phyloP scores from a whole-genome alignment of 1,140 invertebrate genomes.

The Mizuhopecten yessoensis region DNA sequence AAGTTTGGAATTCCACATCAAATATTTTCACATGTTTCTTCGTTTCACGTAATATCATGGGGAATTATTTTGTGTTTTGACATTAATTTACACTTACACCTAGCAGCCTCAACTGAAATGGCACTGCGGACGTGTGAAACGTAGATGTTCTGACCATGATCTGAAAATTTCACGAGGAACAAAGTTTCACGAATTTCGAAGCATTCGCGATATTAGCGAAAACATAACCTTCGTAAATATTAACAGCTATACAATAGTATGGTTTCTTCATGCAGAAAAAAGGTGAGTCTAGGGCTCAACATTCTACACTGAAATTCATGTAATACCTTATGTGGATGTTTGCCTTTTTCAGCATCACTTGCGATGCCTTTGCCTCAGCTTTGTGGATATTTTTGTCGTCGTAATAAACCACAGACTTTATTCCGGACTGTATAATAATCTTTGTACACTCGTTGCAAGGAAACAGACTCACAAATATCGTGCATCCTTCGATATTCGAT shows the following conservation, averaged over 20 bases:
- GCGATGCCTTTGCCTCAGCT: constrained; percentile 51
- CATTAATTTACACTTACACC: too few species aligned
- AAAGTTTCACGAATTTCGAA: too few species aligned
- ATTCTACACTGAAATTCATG: neutral
- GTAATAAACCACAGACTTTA: constrained; percentile 89
- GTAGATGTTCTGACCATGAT: too few species aligned
- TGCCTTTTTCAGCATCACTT: constrained; percentile 53
- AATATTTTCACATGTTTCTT: too few species aligned
- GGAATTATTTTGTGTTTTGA: too few species aligned
- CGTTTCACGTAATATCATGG: too few species aligned
- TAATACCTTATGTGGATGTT: constrained; percentile 50
- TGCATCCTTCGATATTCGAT: constrained; percentile 89
- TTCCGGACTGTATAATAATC: constrained; percentile 96
- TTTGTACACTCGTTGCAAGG: constrained; percentile 98
- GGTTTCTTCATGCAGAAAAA: neutral
- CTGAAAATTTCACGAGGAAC: too few species aligned
- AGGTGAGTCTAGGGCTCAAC: neutral
- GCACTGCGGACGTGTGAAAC: too few species aligned
- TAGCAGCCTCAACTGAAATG: too few species aligned
- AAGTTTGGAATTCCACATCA: too few species aligned
- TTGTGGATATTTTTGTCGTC: constrained; percentile 87
- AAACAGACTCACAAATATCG: constrained; percentile 92
- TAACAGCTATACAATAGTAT: neutral
- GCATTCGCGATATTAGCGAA: too few species aligned
- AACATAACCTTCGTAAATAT: too few species aligned